Evolutionary conservation across 1,140 invertebrate species (phyloP).

Genomic region (Harlomillsia oculata): DNA sequence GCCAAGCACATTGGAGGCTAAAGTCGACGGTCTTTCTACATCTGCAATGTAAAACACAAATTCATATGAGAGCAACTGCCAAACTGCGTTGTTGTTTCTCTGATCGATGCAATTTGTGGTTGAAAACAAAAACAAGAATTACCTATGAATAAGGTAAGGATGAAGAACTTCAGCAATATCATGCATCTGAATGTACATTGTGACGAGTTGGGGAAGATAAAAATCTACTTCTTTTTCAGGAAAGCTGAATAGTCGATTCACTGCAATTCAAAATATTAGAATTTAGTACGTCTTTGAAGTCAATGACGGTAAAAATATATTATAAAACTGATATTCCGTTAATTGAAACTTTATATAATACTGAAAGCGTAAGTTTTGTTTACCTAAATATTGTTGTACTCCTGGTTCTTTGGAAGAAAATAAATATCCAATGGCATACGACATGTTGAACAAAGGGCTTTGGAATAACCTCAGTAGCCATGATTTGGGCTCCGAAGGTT

Average conservation of each 20-base stretch:
- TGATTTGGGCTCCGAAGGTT: conserved; percentile 38
- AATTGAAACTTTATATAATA: neutral
- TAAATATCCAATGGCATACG: conserved; percentile 93
- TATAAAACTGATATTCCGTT: neutral
- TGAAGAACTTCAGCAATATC: conserved; percentile 90
- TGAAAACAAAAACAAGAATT: conserved; percentile 36
- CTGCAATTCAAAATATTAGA: conserved; percentile 39
- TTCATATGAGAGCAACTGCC: neutral
- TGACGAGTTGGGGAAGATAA: conserved; percentile 93
- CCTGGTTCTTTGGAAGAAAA: conserved; percentile 98
- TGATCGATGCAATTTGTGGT: conserved; percentile 4
- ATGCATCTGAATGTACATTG: conserved; percentile 96
- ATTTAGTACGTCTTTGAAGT: neutral
- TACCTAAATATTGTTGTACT: conserved; percentile 87
- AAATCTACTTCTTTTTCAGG: conserved; percentile 85
- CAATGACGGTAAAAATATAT: no score
- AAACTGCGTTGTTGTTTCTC: neutral
- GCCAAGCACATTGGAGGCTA: conserved; percentile 87
- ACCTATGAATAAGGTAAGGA: conserved; percentile 88
- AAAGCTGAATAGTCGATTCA: conserved; percentile 93
- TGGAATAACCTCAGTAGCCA: conserved; percentile 84
- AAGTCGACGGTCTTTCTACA: conserved; percentile 81
- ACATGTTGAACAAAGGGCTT: conserved; percentile 93
- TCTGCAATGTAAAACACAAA: conserved; percentile 1
- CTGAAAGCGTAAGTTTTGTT: conserved; percentile 33